phyloP scores from a whole-genome alignment of 2,888 invertebrate genomes.

The Alviniconcha strummeri region DNA sequence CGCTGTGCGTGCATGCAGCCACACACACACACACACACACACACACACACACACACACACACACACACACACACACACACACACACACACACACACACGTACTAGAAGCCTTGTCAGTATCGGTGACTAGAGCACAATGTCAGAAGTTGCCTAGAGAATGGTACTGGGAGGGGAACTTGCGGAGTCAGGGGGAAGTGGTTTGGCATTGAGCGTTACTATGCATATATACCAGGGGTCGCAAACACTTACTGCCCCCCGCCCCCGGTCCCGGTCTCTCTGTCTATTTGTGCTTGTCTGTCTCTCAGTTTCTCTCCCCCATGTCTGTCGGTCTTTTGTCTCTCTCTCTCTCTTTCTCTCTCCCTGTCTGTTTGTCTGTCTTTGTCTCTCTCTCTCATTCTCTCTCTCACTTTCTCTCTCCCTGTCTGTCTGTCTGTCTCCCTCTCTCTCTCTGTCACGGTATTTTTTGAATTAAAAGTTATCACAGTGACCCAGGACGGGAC shows the following conservation, averaged over 20 bases:
- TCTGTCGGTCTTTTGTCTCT: not conserved
- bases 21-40: not conserved
- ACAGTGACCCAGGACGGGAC: no score
- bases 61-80: not conserved
- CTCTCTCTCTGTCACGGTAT: not conserved
- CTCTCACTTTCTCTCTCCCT: not conserved
- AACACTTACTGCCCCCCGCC: not conserved
- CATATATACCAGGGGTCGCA: not conserved
- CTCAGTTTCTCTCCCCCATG: not conserved
- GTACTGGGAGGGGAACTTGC: no score
- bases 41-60: not conserved
- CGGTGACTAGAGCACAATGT: no score
- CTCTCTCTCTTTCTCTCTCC: conserved; percentile 2
- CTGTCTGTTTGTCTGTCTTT: not conserved
- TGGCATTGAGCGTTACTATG: not conserved
- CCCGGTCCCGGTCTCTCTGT: not conserved
- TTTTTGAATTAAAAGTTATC: no score
- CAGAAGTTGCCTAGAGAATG: no score
- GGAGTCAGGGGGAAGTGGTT: no score
- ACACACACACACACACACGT: not conserved
- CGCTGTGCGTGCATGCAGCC: not conserved
- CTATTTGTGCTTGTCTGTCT: not conserved
- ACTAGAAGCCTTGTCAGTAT: not conserved
- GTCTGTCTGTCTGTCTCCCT: not conserved
- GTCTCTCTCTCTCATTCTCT: not conserved